Evolutionary conservation across 1,140 invertebrate species (phyloP), one percentile per base, ranked within the genome.

Genomic region (Camponotus pennsylvanicus): DNA sequence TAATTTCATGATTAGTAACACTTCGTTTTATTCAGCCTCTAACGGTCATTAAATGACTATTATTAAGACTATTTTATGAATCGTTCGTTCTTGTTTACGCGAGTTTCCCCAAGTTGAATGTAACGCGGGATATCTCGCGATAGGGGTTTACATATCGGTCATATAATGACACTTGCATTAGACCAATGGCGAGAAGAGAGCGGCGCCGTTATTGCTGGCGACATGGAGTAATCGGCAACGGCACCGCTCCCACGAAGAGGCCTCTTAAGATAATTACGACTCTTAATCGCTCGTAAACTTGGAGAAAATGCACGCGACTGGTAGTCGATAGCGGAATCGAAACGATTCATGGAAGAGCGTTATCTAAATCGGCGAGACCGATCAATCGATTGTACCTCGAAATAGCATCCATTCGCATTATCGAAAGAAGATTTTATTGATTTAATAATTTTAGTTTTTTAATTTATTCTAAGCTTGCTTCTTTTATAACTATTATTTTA

Each of bases 261-360:
- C 75, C 79, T 87, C 83, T 90, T 87, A 87, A 87, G 71, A 89
- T 89, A 87, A 90, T 90, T 90, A 89, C 34, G 63, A 71, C 13
- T 73, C 88, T 90, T 89, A 89, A 90, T 89, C 69, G 73, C 64
- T 61, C 49, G 55, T 61, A 66, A 90, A 89, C 67, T 61, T 32
- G 63, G 66, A 59, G 78, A 78, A 89, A 76, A 84, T 89, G 82
- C 21, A 18, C 49, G 21, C 42, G 34, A 8, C 37, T 59, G 32
- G 49, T 49, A 15, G 1, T 18, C 63, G 75, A 76, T 66, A 61
- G 11, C 1, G 67, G 57, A 87, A 76, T 78, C 78, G 40, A 59
- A 32, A 21, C 3, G 61, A 89, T 89, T 77, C 21, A 15, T n/a
- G 52, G 59, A 61, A 34, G 55, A 82, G 18, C 13, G 42, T 64